phyloP scores from a whole-genome alignment of 2,888 invertebrate species.

The Drosophila maculinotata region DNA sequence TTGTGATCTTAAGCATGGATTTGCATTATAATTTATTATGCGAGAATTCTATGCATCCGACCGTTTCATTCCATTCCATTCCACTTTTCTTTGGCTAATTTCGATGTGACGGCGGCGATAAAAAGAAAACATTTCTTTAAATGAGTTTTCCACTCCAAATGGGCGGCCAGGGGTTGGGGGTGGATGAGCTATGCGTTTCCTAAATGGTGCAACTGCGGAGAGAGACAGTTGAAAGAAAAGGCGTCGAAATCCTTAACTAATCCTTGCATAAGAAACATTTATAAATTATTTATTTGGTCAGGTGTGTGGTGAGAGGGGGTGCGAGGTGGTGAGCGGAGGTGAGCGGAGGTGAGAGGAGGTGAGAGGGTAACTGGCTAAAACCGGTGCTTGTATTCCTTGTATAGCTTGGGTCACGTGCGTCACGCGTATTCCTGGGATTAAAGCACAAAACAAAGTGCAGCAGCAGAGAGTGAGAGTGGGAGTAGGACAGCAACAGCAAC shows the following conservation, averaged over 20 bases:
- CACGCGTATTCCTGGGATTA: constrained; percentile 33
- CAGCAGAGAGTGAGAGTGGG: not conserved
- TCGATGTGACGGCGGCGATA: constrained; percentile 62
- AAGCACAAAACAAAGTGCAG: constrained; percentile 44
- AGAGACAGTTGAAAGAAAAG: constrained; percentile 9
- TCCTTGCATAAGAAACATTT: constrained; percentile 59
- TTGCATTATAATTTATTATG: constrained; percentile 75
- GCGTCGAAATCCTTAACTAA: constrained; percentile 60
- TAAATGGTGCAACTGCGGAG: not conserved
- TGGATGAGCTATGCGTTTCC: not conserved
- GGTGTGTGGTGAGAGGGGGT: not conserved
- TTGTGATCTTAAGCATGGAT: constrained; percentile 66
- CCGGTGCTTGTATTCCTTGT: constrained; percentile 8
- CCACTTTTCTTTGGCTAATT: constrained; percentile 60
- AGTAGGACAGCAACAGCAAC: not conserved
- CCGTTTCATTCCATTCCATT: constrained; percentile 15
- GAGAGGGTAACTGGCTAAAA: too few species aligned
- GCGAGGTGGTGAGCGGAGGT: constrained; percentile 4
- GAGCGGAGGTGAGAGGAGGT: not conserved
- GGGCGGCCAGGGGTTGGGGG: not conserved
- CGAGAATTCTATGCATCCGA: constrained; percentile 60
- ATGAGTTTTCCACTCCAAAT: constrained; percentile 53
- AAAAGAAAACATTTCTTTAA: constrained; percentile 53
- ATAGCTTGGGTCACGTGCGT: constrained; percentile 37
- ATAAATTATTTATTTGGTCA: constrained; percentile 60